Conservation (phyloP, 2,113 vertebrate genomes). For the Pycnonotus jocosus region DNA sequence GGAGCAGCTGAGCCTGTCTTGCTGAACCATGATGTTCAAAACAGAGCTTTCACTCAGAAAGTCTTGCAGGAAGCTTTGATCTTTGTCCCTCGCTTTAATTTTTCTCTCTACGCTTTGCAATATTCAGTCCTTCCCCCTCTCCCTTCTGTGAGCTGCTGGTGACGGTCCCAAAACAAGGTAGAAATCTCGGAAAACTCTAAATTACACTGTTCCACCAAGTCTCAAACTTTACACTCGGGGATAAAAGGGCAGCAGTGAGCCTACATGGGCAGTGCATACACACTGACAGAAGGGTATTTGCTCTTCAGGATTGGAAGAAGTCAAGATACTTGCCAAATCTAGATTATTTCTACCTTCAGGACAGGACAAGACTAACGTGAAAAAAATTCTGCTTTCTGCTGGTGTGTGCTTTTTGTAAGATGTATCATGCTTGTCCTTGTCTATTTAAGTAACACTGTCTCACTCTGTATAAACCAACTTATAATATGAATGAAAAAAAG, state of each 20-base stretch:
- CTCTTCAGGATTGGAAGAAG: neutral
- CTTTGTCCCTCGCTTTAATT: neutral
- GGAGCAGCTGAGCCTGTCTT: neutral
- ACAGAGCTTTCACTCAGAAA: neutral
- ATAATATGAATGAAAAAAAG: slow-evolving; percentile 64
- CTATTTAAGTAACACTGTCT: slow-evolving; percentile 68
- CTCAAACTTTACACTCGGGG: neutral
- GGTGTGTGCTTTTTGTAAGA: slow-evolving; percentile 40
- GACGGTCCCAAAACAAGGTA: neutral
- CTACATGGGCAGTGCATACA: neutral
- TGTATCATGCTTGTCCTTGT: slow-evolving; percentile 40
- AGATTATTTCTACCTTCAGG: slow-evolving; percentile 4
- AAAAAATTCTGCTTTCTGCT: slow-evolving; percentile 24
- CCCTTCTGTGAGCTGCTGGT: neutral
- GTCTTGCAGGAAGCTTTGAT: neutral
- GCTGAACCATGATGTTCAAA: neutral
- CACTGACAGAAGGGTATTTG: neutral
- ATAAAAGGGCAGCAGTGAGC: neutral
- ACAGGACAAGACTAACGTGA: neutral
- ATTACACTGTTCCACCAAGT: accelerated
- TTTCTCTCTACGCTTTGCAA: neutral
- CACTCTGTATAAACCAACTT: slow-evolving; percentile 61
- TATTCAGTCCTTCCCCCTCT: neutral
- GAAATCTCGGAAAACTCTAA: neutral
- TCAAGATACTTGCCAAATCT: neutral